phyloP scores from a whole-genome alignment of 1,140 invertebrate species.

The Rhagoletis pomonella region DNA sequence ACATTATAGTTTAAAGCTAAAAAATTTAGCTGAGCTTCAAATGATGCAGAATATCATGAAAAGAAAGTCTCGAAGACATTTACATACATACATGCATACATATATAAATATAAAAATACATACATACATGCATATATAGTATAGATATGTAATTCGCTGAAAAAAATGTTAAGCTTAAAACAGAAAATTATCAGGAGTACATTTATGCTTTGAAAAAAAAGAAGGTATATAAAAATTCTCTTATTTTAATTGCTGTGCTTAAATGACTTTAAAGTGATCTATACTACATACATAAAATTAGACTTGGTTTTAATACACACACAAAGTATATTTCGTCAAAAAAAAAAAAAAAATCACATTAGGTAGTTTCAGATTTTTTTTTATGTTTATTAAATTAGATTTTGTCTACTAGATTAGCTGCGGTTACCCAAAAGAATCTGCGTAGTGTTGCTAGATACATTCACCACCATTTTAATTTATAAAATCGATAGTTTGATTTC shows the following conservation, averaged over 20 bases:
- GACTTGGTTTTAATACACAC: no score
- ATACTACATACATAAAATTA: no score
- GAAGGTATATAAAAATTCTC: neutral
- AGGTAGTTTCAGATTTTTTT: no score
- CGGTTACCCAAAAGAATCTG: no score
- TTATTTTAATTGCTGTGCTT: neutral
- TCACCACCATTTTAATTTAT: no score
- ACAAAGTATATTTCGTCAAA: no score
- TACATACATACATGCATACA: neutral
- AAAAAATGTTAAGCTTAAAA: neutral
- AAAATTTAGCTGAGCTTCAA: slow-evolving; percentile 43
- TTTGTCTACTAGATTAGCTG: no score
- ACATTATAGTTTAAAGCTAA: slow-evolving; percentile 20
- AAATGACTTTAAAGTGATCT: neutral
- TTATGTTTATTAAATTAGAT: no score
- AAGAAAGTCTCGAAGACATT: slow-evolving; percentile 16
- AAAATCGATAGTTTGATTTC: no score
- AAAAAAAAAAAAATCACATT: no score
- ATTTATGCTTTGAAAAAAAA: neutral
- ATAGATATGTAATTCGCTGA: no score
- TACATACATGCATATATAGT: neutral
- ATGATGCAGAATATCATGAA: slow-evolving; percentile 21
- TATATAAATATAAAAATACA: slow-evolving; percentile 10
- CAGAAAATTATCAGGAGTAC: neutral
- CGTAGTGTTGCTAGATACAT: no score